A percentile compares a stretch with the other conserved stretches of the same genome.
Evolutionary conservation across 2,797 vertebrate species (phyloP).

Genomic region (Falco novaeseelandiae): DNA sequence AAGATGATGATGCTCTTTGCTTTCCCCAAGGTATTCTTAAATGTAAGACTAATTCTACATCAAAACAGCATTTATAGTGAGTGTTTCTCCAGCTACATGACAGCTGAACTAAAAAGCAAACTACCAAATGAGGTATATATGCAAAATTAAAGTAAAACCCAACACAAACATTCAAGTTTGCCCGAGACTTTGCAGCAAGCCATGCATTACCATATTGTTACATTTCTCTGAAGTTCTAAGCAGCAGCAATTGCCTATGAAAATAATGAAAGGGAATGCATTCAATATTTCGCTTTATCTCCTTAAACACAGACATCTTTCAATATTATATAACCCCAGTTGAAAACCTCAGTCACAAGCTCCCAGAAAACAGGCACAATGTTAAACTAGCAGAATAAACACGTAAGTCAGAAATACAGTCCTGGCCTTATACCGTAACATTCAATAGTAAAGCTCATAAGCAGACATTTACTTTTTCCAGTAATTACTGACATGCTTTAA

Average conservation of each 20-base stretch:
- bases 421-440: background rate
- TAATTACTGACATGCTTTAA: background rate
- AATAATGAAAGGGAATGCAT: background rate
- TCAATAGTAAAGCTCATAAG: background rate
- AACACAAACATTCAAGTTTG: background rate
- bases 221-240: background rate
- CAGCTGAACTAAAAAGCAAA: background rate
- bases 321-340: background rate
- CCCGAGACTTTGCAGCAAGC: background rate
- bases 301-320: background rate
- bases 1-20: background rate
- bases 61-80: background rate
- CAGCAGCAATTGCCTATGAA: background rate
- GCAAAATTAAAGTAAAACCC: background rate
- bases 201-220: background rate
- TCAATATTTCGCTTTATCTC: background rate
- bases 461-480: background rate
- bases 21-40: background rate
- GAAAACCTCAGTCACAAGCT: background rate
- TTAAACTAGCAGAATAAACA: background rate
- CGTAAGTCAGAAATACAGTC: background rate
- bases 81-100: background rate
- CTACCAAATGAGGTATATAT: background rate
- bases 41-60: background rate
- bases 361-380: background rate